Evolutionary conservation across 2,113 vertebrate genomes (phyloP).

Genomic region (Galbula dea): DNA sequence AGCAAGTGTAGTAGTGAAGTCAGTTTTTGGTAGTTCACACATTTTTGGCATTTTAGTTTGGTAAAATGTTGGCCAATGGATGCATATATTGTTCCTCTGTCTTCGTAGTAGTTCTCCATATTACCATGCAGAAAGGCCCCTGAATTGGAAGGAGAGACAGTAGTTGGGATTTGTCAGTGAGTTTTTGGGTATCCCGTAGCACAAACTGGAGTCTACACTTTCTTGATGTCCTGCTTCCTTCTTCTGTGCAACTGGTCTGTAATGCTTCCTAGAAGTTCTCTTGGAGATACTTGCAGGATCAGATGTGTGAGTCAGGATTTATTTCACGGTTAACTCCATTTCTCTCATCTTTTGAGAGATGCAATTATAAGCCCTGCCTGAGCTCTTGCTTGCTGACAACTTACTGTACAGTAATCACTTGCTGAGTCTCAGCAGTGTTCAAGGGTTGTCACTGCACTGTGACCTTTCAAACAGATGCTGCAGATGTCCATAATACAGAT

Average conservation of each 20-base stretch:
- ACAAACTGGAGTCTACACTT: background rate
- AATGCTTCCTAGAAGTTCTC: background rate
- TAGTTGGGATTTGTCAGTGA: background rate
- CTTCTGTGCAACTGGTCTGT: background rate
- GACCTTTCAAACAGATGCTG: background rate
- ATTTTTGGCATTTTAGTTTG: background rate
- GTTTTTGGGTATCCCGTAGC: background rate
- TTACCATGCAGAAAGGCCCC: background rate
- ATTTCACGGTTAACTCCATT: background rate
- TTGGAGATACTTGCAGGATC: background rate
- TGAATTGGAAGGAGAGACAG: background rate
- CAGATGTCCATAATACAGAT: background rate
- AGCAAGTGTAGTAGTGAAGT: background rate
- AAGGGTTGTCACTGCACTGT: background rate
- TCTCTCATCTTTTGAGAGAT: background rate
- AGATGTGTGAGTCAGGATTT: background rate
- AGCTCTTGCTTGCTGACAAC: background rate
- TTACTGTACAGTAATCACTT: background rate
- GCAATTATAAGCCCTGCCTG: background rate
- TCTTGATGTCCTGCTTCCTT: background rate
- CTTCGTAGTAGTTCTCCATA: background rate
- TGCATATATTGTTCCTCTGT: background rate
- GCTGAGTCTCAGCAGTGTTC: background rate
- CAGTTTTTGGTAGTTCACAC: background rate
- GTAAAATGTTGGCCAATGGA: background rate